phyloP scores from a whole-genome alignment of 2,113 vertebrate genomes.

The Struthidea cinerea region DNA sequence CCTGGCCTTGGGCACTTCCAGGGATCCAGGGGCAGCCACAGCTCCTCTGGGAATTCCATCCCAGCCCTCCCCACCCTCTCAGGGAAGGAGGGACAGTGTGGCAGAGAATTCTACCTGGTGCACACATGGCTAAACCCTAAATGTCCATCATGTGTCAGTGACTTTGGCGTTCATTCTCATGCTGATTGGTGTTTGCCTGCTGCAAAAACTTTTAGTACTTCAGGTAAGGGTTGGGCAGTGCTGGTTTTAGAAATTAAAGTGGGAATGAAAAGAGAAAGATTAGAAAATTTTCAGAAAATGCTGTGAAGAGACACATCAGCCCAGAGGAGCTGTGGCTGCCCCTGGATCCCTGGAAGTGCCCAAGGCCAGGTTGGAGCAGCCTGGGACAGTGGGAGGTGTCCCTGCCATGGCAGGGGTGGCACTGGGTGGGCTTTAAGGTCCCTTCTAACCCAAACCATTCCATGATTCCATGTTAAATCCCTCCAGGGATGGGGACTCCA shows the following conservation, averaged over 20 bases:
- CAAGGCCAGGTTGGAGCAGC: rapidly evolving
- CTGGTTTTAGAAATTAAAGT: background rate
- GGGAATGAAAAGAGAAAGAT: background rate
- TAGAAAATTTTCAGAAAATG: background rate
- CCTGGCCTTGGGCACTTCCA: background rate
- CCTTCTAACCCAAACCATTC: background rate
- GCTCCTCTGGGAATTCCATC: background rate
- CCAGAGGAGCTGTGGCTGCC: background rate
- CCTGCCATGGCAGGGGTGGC: background rate
- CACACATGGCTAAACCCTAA: background rate
- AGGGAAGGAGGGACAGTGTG: background rate
- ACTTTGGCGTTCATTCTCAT: background rate
- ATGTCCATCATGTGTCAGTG: rapidly evolving
- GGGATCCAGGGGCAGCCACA: background rate
- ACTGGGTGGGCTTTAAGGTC: rapidly evolving
- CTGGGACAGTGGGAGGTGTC: background rate
- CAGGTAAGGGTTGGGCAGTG: background rate
- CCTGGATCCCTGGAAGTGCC: background rate
- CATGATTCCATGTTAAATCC: background rate
- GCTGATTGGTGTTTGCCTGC: background rate
- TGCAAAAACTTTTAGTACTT: background rate
- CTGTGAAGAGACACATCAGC: background rate
- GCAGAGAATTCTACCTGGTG: background rate
- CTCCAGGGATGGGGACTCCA: background rate
- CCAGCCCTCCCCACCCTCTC: background rate